Base-by-base conservation (phyloP, 2,888 invertebrate species). In the Hybos culiciformis region DNA sequence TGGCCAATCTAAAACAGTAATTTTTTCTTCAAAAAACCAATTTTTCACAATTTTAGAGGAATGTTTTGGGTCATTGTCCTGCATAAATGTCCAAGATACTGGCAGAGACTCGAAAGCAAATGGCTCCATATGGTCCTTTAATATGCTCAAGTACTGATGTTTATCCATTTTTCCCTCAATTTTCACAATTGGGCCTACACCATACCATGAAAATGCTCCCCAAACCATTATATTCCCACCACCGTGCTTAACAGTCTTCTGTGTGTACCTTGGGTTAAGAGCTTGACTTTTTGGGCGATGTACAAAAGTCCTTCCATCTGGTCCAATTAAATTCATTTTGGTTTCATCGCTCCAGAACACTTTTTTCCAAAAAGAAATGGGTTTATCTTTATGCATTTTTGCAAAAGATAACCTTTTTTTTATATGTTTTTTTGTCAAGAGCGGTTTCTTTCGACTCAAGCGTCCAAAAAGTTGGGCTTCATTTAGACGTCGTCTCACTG, bases 101-200 rank as follows among this genome's bases (percentile, higher is more conserved):
- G 29, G 31, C 31, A 39, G 14, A 31, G 29, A 31, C 12, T 39
- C 18, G 20, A 31, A 29, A n/a, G 39, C 31, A 39, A 19, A 18
- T 31, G 19, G 18, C 31, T 17, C 23, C 19, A 15, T 39, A 11
- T 20, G 8, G 18, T 29, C 14, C 3, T 3, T 14, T 3, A 42
- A 7, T n/a, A 43, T 43, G 18, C 37, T 4, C 24, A 19, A 34
- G 15, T 43, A 39, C 17, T 15, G n/a, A 23, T 24, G 24, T 15
- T 34, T 39, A 19, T 45, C 45, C 39, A 45, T 42, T 37, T 20
- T 41, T 14, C 34, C 32, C 14, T 42, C 19, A 39, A 42, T 45
- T 29, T 18, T 20, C 12, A 37, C 18, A 29, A 46, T 12, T 11
- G 41, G 24, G 11, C 42, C 39, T 19, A 41, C 33, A 12, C 44